Evolutionary conservation across 2,888 invertebrate genomes (phyloP), one percentile per base, ranked within the genome.

Genomic region (Seira ritae): DNA sequence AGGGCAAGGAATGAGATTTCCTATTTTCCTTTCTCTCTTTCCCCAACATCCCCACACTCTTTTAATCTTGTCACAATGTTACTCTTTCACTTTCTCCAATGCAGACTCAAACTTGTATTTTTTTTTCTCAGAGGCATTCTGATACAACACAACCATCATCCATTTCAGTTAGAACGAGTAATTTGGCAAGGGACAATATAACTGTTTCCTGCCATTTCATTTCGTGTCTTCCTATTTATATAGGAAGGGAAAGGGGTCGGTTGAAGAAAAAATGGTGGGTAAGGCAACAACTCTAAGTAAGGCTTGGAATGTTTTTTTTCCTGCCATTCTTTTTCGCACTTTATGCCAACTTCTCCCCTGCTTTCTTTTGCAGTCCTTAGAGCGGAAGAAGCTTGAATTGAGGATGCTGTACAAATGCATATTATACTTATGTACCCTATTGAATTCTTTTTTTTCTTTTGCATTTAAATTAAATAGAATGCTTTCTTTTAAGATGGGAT

Each of bases 161-260:
- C 79, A 79, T 79, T 73, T 79, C 70, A 73, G 79, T 79, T 79
- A 73, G 66, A 79, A 73, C 55, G 55, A 66, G 72, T 79, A 73
- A 79, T 79, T 79, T 79, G 79, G 79, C 79, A 79, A 79, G 79
- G 73, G 79, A 79, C 79, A 78, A 78, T 71, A 71, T 71, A 71
- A 62, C 71, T 65, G 42, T 71, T 78, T 78, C 78, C 78, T 78
- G 78, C 50, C 46, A 71, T 77, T 78, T 79, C 79, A 79, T 72
- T 66, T 71, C 67, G 70, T 67, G 17, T 42, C 31, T 60, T 42
- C 1, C 4, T 15, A 19, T 12, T 8, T 31, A 68, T 10, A 15
- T 1, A 8, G 31, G 24, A 31, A 31, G 68, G 24, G 17, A 15
- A 68, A 31, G n/a, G n/a, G n/a, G n/a, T n/a, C n/a, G n/a, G n/a